phyloP scores from a whole-genome alignment of 2,888 invertebrate genomes.

The Chelonus formosanus region DNA sequence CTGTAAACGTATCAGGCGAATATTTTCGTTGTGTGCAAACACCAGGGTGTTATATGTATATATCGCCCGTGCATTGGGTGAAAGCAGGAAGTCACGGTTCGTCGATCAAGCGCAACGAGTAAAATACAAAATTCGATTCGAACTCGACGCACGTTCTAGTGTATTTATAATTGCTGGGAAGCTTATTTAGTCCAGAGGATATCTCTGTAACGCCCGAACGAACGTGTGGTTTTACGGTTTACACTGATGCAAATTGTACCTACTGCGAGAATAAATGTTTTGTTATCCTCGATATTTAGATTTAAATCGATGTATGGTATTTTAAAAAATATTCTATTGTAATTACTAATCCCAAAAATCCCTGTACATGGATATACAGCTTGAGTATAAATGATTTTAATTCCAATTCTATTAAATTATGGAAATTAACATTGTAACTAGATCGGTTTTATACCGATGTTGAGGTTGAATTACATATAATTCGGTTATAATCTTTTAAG shows the following conservation, averaged over 20 bases:
- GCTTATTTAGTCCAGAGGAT: slow-evolving; percentile 35
- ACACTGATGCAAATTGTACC: slow-evolving; percentile 33
- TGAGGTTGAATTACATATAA: too few relatives aligned
- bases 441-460: too few relatives aligned
- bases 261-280: slow-evolving; percentile 7
- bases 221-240: slow-evolving; percentile 36
- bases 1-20: slow-evolving; percentile 25
- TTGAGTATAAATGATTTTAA: too few relatives aligned
- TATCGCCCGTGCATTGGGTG: slow-evolving; percentile 19
- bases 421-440: too few relatives aligned
- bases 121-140: slow-evolving; percentile 40
- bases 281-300: background rate
- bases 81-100: slow-evolving; percentile 36
- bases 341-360: too few relatives aligned
- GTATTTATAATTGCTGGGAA: slow-evolving; percentile 35
- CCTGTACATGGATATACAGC: too few relatives aligned
- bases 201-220: slow-evolving; percentile 32
- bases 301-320: background rate
- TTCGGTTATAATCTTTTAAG: too few relatives aligned
- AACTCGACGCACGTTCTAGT: slow-evolving; percentile 37
- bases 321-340: too few relatives aligned
- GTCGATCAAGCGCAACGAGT: slow-evolving; percentile 35
- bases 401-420: too few relatives aligned
- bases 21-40: slow-evolving; percentile 28
- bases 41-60: slow-evolving; percentile 22